Base-by-base conservation (phyloP, 2,888 invertebrate species). In the Stratiomys singularior region DNA sequence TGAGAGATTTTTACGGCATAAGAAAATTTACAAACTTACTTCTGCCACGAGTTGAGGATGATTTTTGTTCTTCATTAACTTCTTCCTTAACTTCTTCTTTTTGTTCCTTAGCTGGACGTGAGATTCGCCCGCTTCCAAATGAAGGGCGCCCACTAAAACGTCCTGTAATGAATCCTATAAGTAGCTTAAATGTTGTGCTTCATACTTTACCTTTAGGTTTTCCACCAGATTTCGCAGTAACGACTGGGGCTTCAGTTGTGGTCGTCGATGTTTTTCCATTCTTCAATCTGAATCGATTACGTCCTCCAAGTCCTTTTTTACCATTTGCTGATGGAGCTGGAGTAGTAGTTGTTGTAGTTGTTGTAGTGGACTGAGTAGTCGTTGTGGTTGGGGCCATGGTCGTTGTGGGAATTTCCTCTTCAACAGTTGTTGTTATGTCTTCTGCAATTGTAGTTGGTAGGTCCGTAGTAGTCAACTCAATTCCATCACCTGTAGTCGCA, bases 341-440 rank as follows among this genome's bases (percentile, higher is more conserved):
- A 5, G 85, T 89, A 80, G 84, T 90, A 76, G 82, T 80, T 15
- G 87, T 85, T 1, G 90, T 87, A 1, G 88, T 84, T 1, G 89
- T 88, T 0, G 89, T 88, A 11, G 89, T 90, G 0, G 90, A 90
- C 0, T 90, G 89, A 0, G 90, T 90, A 0, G 91, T 89, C 0
- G 90, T 90, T 0, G 90, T 90, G 0, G 88, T 88, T n/a, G n/a
- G n/a, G 1, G 88, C 86, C 0, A 85, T 85, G 5, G 86, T 87
- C 0, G 89, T 89, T 0, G 90, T 88, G 0, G 90, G 88, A 0
- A 91, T 89, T 83, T 87, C 7, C 86, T 88, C 88, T 80, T 90
- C 90, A 1, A 84, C 83, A 4, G 87, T 81, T 0, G 85, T 83
- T 69, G 88, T 88, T 56, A 87, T 83, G 21, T 85, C 86, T 63